Base-by-base conservation (phyloP, 1,140 invertebrate species). In the Archivesica marissinica region DNA sequence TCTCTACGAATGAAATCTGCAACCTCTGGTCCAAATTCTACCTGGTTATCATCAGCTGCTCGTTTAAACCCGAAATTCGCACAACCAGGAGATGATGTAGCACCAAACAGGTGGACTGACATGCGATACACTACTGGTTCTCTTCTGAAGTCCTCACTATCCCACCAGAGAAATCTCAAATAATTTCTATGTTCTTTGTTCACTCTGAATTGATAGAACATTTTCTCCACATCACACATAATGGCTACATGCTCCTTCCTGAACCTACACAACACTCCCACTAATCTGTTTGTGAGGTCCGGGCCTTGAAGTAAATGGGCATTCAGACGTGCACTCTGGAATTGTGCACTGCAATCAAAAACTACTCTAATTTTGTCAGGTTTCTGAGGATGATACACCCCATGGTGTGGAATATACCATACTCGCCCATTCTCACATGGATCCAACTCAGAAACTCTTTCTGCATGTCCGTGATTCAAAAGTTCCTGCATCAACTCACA, bases 401-500 rank as follows among this genome's bases (percentile, higher is more conserved):
- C 76, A 52, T 89, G 87, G 44, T 89, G 87, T 30, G 87, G 52
- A 13, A 90, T 30, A 39, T 88, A 89, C 88, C 89, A 89, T 44
- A 80, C 68, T 38, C n/a, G n/a, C n/a, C n/a, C 9, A 17, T 78
- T 78, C 74, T 83, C 81, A 47, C 30, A n/a, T 30, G 54, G 4
- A 2, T 59, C 54, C 17, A 35, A 0, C 28, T 44, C 25, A 23
- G 38, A 25, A 66, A 59, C 80, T 28, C 20, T 50, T 75, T 87
- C 86, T 11, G 79, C 68, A 70, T 54, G 39, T 25, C 70, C 86
- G 30, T 68, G 84, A 1, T 54, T 50, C 1, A 85, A 30, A 3
- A 83, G 30, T 20, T 70, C 39, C 0, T 44, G 17, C 66, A 70
- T 70, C 23, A 70, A 70, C 4, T 2, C 3, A 66, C 33, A 28